Conservation (phyloP, 2,888 invertebrate genomes). For the Epinotia nisella region DNA sequence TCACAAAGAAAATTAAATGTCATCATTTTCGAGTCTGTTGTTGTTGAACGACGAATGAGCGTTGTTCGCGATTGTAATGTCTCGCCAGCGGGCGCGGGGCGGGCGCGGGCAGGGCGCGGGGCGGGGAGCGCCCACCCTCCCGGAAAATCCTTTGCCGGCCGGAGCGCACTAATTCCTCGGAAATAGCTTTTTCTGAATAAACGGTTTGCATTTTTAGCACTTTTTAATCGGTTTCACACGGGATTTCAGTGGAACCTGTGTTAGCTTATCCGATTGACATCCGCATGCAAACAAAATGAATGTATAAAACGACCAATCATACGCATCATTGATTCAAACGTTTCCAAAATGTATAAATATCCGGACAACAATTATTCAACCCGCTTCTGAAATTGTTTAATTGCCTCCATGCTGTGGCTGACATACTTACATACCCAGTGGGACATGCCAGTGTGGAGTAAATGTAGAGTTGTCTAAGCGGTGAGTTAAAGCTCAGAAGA, state of each 20-base stretch:
- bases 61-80: conserved; percentile 22
- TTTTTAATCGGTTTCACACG: conserved; percentile 36
- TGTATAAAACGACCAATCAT: neutral
- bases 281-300: conserved; percentile 14
- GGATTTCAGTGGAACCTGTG: conserved; percentile 24
- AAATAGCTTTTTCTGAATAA: conserved; percentile 42
- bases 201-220: conserved; percentile 36
- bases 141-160: conserved; percentile 41
- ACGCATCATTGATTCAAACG: conserved; percentile 4
- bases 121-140: conserved; percentile 23
- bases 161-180: conserved; percentile 43
- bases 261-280: conserved; percentile 27
- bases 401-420: neutral
- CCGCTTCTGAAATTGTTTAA: neutral
- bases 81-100: neutral
- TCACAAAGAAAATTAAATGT: conserved; percentile 22
- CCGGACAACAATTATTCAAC: neutral
- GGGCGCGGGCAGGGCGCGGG: neutral
- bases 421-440: neutral
- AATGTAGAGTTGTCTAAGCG: neutral
- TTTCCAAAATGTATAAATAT: neutral
- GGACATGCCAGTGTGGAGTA: too few species aligned
- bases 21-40: conserved; percentile 1
- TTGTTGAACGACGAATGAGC: neutral
- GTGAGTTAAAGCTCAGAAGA: neutral